These are phyloP conservation scores for Halcyon smyrnensis DNA, from an alignment of 2,797 vertebrate genomes.

Conservation along the genomic window DNA sequence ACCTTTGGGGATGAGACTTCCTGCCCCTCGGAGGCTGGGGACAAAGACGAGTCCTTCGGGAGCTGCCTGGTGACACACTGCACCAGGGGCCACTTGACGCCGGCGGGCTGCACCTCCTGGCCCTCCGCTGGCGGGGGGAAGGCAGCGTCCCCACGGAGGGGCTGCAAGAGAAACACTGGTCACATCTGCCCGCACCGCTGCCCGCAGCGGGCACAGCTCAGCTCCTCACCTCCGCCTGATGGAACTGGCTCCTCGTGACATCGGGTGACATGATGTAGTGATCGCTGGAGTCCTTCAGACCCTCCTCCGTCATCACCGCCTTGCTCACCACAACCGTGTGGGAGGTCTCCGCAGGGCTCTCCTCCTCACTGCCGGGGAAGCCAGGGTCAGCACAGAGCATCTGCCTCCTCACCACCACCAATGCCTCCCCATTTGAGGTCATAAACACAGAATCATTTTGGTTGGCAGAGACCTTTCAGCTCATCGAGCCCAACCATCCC, in stretches of 20 bases:
- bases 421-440: background rate
- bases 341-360: slow-evolving; percentile 66
- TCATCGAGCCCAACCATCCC: background rate
- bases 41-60: slow-evolving; percentile 63
- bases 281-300: slow-evolving; percentile 80
- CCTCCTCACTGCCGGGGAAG: slow-evolving; percentile 69
- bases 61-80: slow-evolving; percentile 72
- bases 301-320: slow-evolving; percentile 77
- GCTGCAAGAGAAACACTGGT: slow-evolving; percentile 20
- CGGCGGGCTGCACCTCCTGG: slow-evolving; percentile 52
- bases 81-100: slow-evolving; percentile 75
- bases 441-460: background rate
- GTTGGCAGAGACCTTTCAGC: background rate
- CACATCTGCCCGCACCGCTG: background rate
- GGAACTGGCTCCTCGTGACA: slow-evolving; percentile 81
- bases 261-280: slow-evolving; percentile 86
- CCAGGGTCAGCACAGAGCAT: background rate
- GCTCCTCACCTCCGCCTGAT: slow-evolving; percentile 87
- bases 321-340: slow-evolving; percentile 79
- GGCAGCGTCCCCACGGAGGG: slow-evolving; percentile 86
- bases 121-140: slow-evolving; percentile 75
- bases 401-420: background rate
- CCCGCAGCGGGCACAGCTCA: accelerated
- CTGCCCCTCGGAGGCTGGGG: slow-evolving; percentile 50
- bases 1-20: slow-evolving; percentile 17